Conservation (phyloP, 2,113 vertebrate species). For the Eretmochelys imbricata region DNA sequence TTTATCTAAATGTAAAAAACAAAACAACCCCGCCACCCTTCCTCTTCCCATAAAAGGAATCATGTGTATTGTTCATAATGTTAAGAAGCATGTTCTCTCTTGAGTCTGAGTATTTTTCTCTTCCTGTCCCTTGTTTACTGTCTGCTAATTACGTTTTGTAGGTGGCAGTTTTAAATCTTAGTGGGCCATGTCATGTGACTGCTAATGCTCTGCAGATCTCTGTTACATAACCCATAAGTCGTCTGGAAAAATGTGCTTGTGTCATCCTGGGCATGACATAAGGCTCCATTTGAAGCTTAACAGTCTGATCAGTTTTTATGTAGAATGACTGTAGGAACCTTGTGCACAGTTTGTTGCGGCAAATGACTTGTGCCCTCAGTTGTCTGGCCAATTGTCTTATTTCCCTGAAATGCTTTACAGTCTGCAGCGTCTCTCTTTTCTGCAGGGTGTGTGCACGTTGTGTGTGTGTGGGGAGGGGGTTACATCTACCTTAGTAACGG, state of each 20-base stretch:
- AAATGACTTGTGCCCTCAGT: not conserved
- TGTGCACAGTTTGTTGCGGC: slow-evolving; percentile 51
- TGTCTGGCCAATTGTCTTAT: slow-evolving; percentile 3
- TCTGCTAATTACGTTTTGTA: slow-evolving; percentile 65
- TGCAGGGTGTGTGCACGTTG: not conserved
- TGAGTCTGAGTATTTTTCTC: not conserved
- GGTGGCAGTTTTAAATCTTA: slow-evolving; percentile 71
- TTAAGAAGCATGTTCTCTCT: not conserved
- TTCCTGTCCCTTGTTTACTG: slow-evolving; percentile 31
- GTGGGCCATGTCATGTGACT: slow-evolving; percentile 59
- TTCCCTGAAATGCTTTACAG: not conserved
- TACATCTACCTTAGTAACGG: not conserved
- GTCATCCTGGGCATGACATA: slow-evolving; percentile 61
- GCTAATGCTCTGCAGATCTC: slow-evolving; percentile 70
- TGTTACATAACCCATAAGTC: slow-evolving; percentile 78
- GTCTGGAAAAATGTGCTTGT: slow-evolving; percentile 68
- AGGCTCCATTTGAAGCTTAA: slow-evolving; percentile 57
- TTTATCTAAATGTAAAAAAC: not conserved
- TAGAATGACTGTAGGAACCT: slow-evolving; percentile 43
- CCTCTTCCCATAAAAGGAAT: not conserved
- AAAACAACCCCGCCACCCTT: not conserved
- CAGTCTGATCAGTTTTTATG: slow-evolving; percentile 25
- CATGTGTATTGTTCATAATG: rapidly evolving
- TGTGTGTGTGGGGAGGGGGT: not conserved
- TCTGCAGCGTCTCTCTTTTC: not conserved